Evolutionary conservation across 2,797 vertebrate species (phyloP).

Genomic region (Corythornis leucogaster): DNA sequence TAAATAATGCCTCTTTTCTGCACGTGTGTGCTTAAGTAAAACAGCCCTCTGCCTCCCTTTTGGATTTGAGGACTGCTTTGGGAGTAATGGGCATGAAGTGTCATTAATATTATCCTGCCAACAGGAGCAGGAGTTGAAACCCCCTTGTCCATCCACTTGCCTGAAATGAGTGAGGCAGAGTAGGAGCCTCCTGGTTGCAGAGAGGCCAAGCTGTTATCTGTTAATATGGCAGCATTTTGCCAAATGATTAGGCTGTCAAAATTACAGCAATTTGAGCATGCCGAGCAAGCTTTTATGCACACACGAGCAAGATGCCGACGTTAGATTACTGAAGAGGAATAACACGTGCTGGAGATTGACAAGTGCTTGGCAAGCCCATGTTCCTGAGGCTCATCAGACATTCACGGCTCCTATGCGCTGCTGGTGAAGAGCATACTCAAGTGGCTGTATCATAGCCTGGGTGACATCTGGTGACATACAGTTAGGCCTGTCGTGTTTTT

Average conservation of each 20-base stretch:
- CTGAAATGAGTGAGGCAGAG: not conserved
- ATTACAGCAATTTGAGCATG: conserved; percentile 14
- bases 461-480: conserved; percentile 68
- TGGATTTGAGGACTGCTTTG: not conserved
- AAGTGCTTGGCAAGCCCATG: not conserved
- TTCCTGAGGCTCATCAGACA: conserved; percentile 25
- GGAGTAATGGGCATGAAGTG: not conserved
- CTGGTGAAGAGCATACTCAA: conserved; percentile 40
- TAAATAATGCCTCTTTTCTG: not conserved
- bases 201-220: conserved; percentile 42
- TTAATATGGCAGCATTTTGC: conserved; percentile 14
- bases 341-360: not conserved
- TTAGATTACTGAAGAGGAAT: conserved; percentile 24
- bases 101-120: not conserved
- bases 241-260: conserved; percentile 54
- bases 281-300: conserved; percentile 30
- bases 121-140: not conserved
- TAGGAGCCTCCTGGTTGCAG: not conserved
- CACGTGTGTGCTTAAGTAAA: not conserved
- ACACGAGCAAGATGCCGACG: not conserved
- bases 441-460: conserved; percentile 57
- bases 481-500: conserved; percentile 48
- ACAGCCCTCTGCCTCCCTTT: fast-evolving
- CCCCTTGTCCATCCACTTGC: not conserved
- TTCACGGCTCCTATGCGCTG: not conserved